phyloP scores from a whole-genome alignment of 2,797 vertebrate species.

The Anguilla anguilla region DNA sequence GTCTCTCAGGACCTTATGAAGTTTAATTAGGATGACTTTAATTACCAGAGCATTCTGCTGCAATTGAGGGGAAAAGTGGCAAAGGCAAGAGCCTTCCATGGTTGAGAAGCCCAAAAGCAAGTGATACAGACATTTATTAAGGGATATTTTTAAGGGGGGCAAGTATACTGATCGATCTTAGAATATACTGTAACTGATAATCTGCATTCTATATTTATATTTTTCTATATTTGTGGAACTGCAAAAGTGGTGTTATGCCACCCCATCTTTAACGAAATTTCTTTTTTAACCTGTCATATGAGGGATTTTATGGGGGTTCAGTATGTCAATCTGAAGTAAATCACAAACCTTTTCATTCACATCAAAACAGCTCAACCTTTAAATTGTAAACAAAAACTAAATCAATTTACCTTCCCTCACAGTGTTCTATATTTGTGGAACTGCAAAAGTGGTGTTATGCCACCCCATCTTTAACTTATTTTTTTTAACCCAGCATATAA shows the following conservation, averaged over 20 bases:
- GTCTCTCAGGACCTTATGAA: constrained; percentile 12
- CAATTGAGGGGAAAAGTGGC: neutral
- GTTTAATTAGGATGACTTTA: constrained; percentile 34
- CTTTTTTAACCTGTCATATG: neutral
- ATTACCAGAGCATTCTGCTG: constrained; percentile 26
- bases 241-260: neutral
- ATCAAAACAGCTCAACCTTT: neutral
- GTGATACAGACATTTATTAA: neutral
- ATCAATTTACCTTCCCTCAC: neutral
- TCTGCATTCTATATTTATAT: no score
- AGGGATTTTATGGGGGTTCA: neutral
- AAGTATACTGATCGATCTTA: neutral
- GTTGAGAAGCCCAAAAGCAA: constrained; percentile 9
- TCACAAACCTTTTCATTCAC: neutral
- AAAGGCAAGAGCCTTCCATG: neutral
- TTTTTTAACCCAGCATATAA: neutral
- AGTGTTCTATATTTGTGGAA: neutral
- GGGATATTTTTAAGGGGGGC: neutral
- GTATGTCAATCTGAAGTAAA: neutral
- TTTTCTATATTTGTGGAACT: neutral
- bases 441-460: neutral
- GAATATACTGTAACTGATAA: neutral
- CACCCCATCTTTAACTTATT: neutral
- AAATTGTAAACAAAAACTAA: neutral
- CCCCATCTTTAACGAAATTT: neutral